Conservation (phyloP, 2,113 vertebrate species). For the Gallinago paraguaiae region DNA sequence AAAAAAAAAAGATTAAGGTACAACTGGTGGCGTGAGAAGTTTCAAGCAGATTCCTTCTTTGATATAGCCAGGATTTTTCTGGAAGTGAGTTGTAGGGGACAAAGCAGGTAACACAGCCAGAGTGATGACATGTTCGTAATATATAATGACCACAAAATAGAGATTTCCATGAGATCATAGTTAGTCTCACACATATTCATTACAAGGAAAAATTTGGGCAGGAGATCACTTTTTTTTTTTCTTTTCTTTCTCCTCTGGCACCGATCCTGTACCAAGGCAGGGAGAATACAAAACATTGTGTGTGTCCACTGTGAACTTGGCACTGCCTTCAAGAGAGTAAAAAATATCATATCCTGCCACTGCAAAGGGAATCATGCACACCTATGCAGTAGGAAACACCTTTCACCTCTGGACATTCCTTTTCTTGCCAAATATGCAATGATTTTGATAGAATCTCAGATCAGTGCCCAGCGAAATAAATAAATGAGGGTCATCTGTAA, state of each 20-base stretch:
- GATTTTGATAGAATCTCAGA: not conserved
- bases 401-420: not conserved
- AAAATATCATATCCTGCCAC: not conserved
- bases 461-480: not conserved
- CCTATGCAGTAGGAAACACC: not conserved
- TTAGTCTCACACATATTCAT: slow-evolving; percentile 50
- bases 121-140: slow-evolving; percentile 14
- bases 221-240: not conserved
- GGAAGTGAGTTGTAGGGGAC: not conserved
- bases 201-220: slow-evolving; percentile 35
- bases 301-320: not conserved
- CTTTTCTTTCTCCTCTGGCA: not conserved
- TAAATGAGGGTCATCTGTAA: not conserved
- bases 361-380: not conserved
- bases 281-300: not conserved
- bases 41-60: not conserved
- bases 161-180: slow-evolving; percentile 40
- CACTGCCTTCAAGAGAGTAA: not conserved
- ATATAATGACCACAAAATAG: slow-evolving; percentile 18
- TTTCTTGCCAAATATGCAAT: not conserved
- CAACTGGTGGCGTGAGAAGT: not conserved
- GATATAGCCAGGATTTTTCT: not conserved
- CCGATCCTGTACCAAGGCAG: not conserved
- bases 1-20: not conserved
- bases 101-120: not conserved